Evolutionary conservation across 2,888 invertebrate genomes (phyloP), one percentile per base, ranked within the genome.

Genomic region (Boloria euphrosyne): DNA sequence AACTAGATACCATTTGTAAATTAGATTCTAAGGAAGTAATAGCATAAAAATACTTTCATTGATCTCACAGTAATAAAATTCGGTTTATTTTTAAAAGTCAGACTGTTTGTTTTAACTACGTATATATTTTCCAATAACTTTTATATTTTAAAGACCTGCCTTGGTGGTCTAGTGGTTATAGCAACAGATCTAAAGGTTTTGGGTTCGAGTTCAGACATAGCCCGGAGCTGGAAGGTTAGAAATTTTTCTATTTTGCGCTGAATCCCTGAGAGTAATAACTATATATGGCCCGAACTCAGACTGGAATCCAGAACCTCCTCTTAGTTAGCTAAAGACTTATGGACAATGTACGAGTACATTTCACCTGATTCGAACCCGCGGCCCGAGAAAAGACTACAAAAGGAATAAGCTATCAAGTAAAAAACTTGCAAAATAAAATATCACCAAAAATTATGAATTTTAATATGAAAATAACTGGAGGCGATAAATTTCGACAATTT

Each of bases 401-500:
- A 44, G 14, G 18, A n/a, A 16, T 7, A 22, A 58, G n/a, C 13
- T 22, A 27, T 27, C 5, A 5, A 46, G 16, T 16, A 58, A 46
- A 57, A 14, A 46, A 43, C 2, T 50, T 50, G 5, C n/a, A 27
- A 49, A 59, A 14, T 31, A 6, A 50, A 18, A 52, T 22, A 51
- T 47, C 17, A n/a, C 10, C 18, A n/a, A 43, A 61, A 52, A 38
- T 51, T 22, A 47, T 61, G 18, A 60, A 54, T 60, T 65, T 60
- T 52, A 16, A 57, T 53, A 58, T 44, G 61, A 69, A 69, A 69
- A 54, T 63, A 52, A 62, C 53, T 63, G 16, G 10, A 27, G 46
- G 63, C 58, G 16, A 69, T 70, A 66, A 70, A 70, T 68, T 66
- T 63, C n/a, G 18, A 55, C 49, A 66, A 69, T 67, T 69, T 70